These are phyloP conservation scores for Corythornis leucogaster DNA, from an alignment of 2,797 vertebrate species.

Conservation along the genomic window DNA sequence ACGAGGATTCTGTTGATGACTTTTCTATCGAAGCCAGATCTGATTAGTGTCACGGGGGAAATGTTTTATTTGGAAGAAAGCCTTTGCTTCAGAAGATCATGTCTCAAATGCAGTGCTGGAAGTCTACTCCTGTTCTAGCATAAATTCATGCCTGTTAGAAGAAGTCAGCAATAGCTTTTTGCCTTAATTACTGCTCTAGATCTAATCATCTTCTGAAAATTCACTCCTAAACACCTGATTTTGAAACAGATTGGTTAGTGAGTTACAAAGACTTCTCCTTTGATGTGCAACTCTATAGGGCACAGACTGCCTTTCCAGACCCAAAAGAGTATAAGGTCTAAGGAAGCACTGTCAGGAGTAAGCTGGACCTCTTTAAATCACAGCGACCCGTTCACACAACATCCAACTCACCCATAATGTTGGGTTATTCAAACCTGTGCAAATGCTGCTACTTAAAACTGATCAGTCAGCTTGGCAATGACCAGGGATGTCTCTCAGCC, in stretches of 20 bases:
- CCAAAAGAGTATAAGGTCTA: not conserved
- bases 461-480: not conserved
- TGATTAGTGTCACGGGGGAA: not conserved
- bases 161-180: not conserved
- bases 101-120: not conserved
- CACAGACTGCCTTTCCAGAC: not conserved
- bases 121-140: not conserved
- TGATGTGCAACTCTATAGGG: not conserved
- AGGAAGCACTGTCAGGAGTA: not conserved
- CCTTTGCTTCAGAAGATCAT: not conserved
- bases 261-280: not conserved
- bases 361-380: not conserved
- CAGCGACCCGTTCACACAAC: not conserved
- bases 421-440: not conserved
- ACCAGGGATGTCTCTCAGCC: not conserved
- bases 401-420: not conserved
- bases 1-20: not conserved
- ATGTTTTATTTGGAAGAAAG: constrained; percentile 35
- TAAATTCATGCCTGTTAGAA: not conserved
- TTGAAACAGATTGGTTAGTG: not conserved
- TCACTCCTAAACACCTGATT: not conserved
- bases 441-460: not conserved
- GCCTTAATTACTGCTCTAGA: not conserved
- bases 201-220: not conserved
- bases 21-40: constrained; percentile 34